Evolutionary conservation across 2,797 vertebrate species (phyloP).

Genomic region (Dicrostonyx torquatus): DNA sequence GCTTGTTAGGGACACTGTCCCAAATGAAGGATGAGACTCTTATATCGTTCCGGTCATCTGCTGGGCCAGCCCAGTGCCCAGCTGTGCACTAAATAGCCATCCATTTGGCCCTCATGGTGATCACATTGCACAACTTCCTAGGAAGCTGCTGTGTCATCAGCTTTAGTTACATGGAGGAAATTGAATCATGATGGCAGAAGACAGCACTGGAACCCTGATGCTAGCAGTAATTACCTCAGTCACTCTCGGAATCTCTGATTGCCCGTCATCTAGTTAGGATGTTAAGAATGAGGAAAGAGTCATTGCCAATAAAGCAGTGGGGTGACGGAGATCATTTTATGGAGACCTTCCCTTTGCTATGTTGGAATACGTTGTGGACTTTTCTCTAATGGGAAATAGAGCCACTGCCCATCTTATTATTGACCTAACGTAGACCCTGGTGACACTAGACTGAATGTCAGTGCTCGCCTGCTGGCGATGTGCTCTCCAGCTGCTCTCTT

Average conservation of each 20-base stretch:
- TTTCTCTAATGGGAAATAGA: not conserved
- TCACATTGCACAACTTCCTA: not conserved
- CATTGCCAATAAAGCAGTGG: not conserved
- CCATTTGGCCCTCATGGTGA: not conserved
- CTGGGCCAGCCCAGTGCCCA: not conserved
- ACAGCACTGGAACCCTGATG: constrained; percentile 34
- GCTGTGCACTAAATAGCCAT: not conserved
- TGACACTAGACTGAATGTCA: not conserved
- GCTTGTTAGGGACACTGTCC: not conserved
- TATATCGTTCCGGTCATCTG: not conserved
- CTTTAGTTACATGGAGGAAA: constrained; percentile 37
- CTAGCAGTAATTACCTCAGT: not conserved
- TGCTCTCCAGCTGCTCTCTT: not conserved
- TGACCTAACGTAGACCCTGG: not conserved
- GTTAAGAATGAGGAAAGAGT: not conserved
- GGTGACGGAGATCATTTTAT: not conserved
- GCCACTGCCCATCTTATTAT: not conserved
- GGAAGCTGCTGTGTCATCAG: constrained; percentile 6
- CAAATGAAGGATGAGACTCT: not conserved
- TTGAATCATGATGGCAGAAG: constrained; percentile 5
- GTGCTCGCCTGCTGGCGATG: not conserved
- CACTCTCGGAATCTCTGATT: not conserved
- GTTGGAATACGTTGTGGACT: not conserved
- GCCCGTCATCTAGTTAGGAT: not conserved
- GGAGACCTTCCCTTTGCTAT: not conserved